Evolutionary conservation across 2,888 invertebrate genomes (phyloP), one percentile per base, ranked within the genome.

Genomic region (Dryocosmus kuriphilus): DNA sequence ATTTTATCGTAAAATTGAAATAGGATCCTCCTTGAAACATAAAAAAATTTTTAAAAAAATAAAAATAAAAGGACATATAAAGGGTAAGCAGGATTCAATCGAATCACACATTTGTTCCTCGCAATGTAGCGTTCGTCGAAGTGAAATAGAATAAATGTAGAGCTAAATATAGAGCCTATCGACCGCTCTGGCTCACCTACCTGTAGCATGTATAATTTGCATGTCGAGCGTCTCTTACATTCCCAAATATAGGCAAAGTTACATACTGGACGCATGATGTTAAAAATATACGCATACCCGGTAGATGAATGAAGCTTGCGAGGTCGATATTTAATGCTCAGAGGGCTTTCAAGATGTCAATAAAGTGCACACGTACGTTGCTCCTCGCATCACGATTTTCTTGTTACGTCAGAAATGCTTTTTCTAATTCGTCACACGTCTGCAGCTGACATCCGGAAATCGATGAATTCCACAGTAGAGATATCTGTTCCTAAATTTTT

Each of bases 141-240:
- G 81, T 79, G 79, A 82, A 84, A 83, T 82, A 83, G 77, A 86
- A 85, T 86, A 85, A 84, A 85, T 84, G 83, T 81, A 71, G 74
- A 80, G 81, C 85, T 86, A 86, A 86, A 86, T 86, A 86, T 86
- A 86, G 85, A 85, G 80, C 62, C 60, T 85, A 87, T 87, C 86
- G 87, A 87, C 81, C 87, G 83, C 55, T 78, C 78, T 65, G 81
- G 77, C 82, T 83, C 85, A 79, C 85, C 86, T 87, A 86, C 87
- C 87, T 86, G 87, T 87, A 83, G 86, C 85, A 85, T 85, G 84
- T 85, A 84, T 81, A 82, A 86, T 86, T 84, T 86, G 83, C 81
- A 82, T 85, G 84, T 82, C 81, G 79, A 80, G 79, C 81, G 83
- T 63, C 81, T 80, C 77, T 83, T 82, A 79, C 41, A 38, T 80